A percentile compares a stretch with the other conserved stretches of the same genome.
Evolutionary conservation across 2,113 vertebrate species (phyloP).

Genomic region (Rattus rattus): DNA sequence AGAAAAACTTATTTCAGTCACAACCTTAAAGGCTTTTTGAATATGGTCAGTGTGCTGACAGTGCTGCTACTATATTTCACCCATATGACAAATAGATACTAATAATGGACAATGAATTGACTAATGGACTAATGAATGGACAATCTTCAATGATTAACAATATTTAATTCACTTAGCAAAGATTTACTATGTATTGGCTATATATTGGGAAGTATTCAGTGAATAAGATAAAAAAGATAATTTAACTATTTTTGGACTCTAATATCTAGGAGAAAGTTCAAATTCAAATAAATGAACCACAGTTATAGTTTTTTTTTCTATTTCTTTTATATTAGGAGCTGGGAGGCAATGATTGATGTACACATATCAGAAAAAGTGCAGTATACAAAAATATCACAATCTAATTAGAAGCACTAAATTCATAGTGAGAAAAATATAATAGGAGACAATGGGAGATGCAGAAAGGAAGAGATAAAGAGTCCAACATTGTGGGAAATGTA

Average conservation of each 20-base stretch:
- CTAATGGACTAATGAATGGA: no score
- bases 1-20: constrained; percentile 12
- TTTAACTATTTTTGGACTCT: not conserved
- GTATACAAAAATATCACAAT: not conserved
- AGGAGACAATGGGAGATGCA: not conserved
- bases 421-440: not conserved
- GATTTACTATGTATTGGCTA: not conserved
- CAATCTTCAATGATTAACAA: not conserved
- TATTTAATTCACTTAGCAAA: not conserved
- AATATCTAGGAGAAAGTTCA: not conserved
- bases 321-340: not conserved
- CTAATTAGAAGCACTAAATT: not conserved
- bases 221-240: not conserved
- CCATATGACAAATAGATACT: not conserved
- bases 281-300: not conserved
- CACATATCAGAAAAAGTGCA: not conserved
- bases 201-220: not conserved
- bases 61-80: not conserved
- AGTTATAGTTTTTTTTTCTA: not conserved
- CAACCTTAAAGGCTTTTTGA: not conserved
- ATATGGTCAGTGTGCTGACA: not conserved
- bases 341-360: not conserved
- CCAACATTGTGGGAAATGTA: not conserved
- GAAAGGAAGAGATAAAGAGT: not conserved
- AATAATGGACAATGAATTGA: no score